phyloP scores from a whole-genome alignment of 2,113 vertebrate genomes.

The Rynchops niger region DNA sequence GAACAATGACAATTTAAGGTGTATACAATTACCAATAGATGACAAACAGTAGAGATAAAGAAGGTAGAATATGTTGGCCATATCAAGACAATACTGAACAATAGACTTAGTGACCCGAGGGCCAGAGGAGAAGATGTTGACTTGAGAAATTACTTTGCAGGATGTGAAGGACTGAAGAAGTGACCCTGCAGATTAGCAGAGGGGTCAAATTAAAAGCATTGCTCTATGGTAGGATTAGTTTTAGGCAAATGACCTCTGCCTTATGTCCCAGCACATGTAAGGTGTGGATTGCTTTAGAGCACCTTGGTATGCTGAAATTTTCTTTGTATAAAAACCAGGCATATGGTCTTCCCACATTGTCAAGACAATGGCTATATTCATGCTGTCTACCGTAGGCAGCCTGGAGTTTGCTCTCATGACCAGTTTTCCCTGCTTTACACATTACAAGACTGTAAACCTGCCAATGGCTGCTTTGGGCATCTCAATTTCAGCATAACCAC shows the following conservation, averaged over 20 bases:
- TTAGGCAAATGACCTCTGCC: background rate
- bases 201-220: background rate
- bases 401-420: background rate
- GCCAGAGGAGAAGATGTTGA: background rate
- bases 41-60: background rate
- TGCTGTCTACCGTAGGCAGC: background rate
- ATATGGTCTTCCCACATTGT: background rate
- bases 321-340: background rate
- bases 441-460: background rate
- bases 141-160: background rate
- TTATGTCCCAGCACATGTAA: background rate
- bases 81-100: background rate
- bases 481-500: background rate
- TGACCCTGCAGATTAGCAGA: background rate
- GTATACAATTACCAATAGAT: background rate
- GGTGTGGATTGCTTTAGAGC: background rate
- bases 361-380: background rate
- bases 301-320: background rate
- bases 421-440: background rate
- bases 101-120: background rate
- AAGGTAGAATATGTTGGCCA: background rate
- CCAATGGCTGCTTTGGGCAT: background rate
- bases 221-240: background rate
- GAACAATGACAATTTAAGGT: background rate
- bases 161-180: background rate